Conservation (phyloP, 2,888 invertebrate genomes). For the Bombyx huttoni region DNA sequence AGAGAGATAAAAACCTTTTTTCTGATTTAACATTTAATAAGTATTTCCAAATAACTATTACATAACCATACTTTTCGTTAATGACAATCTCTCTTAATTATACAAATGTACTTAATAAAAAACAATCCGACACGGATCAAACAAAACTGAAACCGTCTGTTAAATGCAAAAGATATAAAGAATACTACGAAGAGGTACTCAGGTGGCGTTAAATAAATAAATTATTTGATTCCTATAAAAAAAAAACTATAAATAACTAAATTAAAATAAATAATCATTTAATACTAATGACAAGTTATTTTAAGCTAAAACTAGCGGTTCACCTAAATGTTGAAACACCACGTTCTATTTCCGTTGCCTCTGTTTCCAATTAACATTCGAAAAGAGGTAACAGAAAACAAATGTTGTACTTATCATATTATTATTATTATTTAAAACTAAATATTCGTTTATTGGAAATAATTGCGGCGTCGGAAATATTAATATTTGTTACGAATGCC, state of each 20-base stretch:
- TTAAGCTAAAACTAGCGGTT: slow-evolving; percentile 66
- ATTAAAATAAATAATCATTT: slow-evolving; percentile 61
- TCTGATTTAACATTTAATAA: slow-evolving; percentile 26
- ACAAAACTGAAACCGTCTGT: neutral
- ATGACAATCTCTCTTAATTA: neutral
- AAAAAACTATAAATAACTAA: slow-evolving; percentile 55
- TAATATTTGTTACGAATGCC: slow-evolving; percentile 19
- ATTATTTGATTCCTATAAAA: slow-evolving; percentile 34
- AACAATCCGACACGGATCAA: too few species aligned
- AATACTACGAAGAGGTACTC: slow-evolving; percentile 65
- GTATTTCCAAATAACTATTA: slow-evolving; percentile 17
- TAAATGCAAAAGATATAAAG: slow-evolving; percentile 23
- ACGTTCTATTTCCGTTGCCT: slow-evolving; percentile 65
- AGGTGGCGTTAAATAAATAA: slow-evolving; percentile 64
- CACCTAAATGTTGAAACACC: slow-evolving; percentile 56
- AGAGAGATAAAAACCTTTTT: slow-evolving; percentile 11
- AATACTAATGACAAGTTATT: slow-evolving; percentile 72
- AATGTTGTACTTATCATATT: slow-evolving; percentile 41
- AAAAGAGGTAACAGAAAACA: slow-evolving; percentile 68
- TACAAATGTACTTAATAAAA: neutral
- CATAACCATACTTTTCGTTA: slow-evolving; percentile 2
- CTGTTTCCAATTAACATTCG: slow-evolving; percentile 42
- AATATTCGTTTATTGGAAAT: slow-evolving; percentile 15
- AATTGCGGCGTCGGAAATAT: slow-evolving; percentile 3
- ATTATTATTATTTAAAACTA: slow-evolving; percentile 46